Conservation (phyloP, 2,113 vertebrate species). For the Eptesicus fuscus region DNA sequence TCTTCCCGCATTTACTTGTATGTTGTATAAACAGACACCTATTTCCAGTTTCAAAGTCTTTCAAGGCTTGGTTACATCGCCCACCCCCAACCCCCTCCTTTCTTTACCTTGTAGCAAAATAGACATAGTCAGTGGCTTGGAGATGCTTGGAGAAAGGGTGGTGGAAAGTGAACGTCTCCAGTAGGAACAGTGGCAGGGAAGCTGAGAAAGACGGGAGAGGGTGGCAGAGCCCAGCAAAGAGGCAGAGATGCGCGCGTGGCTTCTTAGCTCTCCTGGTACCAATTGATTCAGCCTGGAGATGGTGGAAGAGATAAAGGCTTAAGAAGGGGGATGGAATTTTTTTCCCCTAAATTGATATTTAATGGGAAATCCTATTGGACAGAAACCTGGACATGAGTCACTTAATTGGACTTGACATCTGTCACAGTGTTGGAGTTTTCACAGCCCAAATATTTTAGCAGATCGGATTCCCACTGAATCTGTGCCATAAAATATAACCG, state of each 20-base stretch:
- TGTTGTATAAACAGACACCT: constrained; percentile 47
- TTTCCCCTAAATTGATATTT: constrained; percentile 85
- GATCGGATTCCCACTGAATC: constrained; percentile 85
- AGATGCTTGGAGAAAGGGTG: constrained; percentile 73
- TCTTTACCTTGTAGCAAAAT: constrained; percentile 76
- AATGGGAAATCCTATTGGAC: constrained; percentile 87
- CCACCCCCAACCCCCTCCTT: constrained; percentile 58
- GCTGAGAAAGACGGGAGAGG: constrained; percentile 67
- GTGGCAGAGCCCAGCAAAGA: constrained; percentile 59
- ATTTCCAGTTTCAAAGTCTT: constrained; percentile 67
- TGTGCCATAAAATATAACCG: constrained; percentile 83
- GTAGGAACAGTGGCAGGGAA: constrained; percentile 59
- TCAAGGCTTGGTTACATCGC: constrained; percentile 46
- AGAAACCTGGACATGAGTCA: constrained; percentile 84
- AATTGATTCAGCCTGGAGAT: constrained; percentile 80
- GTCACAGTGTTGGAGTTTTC: constrained; percentile 88
- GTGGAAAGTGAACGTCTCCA: constrained; percentile 75
- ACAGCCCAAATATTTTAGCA: constrained; percentile 87
- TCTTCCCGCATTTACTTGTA: constrained; percentile 23
- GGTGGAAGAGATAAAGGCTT: constrained; percentile 83
- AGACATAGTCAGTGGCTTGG: constrained; percentile 62
- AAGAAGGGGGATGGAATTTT: constrained; percentile 81
- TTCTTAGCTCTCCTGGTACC: constrained; percentile 77
- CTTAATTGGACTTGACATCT: constrained; percentile 90
- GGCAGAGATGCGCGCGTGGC: constrained; percentile 62